These are phyloP conservation scores for Cygnus buccinator DNA, from an alignment of 2,113 vertebrate genomes.

Conservation along the genomic window DNA sequence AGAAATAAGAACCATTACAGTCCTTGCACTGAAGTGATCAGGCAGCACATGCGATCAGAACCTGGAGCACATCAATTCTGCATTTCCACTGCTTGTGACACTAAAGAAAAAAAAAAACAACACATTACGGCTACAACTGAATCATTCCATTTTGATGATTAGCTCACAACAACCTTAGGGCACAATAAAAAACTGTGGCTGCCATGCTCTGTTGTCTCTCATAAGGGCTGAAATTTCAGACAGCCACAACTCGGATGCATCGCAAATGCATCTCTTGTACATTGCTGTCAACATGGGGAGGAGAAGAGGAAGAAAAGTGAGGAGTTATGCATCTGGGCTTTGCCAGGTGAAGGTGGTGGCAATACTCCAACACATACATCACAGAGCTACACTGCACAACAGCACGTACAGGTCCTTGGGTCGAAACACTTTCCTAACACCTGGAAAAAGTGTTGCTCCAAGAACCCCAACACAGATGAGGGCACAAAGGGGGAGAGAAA, in stretches of 20 bases:
- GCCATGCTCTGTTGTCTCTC: constrained; percentile 17
- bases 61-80: neutral
- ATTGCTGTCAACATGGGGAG: neutral
- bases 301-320: neutral
- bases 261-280: neutral
- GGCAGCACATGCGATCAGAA: constrained; percentile 1
- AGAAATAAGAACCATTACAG: neutral
- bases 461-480: neutral
- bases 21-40: neutral
- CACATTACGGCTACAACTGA: neutral
- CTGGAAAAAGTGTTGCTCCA: neutral
- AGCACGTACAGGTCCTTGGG: neutral
- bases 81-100: neutral
- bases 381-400: neutral
- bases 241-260: neutral
- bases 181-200: constrained; percentile 38
- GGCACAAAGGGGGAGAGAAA: neutral
- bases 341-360: neutral
- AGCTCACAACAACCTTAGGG: constrained; percentile 37
- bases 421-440: neutral
- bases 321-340: neutral
- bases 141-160: constrained; percentile 50
- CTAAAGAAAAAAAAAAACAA: constrained; percentile 13
- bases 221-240: constrained; percentile 37
- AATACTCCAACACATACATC: neutral